These are phyloP conservation scores for Tyrophagus putrescentiae DNA, from an alignment of 1,140 invertebrate genomes.

Conservation along the genomic window DNA sequence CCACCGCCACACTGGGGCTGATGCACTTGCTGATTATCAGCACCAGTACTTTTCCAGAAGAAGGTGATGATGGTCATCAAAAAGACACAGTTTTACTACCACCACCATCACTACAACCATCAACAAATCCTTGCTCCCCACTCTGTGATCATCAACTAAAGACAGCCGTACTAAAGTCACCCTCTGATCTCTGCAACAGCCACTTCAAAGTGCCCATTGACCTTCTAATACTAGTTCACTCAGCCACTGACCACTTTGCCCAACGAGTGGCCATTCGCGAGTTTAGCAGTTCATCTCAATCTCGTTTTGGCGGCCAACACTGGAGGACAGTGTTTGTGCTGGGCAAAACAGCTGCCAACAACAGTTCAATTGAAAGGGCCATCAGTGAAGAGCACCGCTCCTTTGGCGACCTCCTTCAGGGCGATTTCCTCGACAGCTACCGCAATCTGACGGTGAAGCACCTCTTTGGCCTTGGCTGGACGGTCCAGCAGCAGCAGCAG, in stretches of 20 bases:
- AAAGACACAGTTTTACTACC: not conserved
- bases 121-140: not conserved
- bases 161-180: too few species aligned
- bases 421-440: slow-evolving; percentile 59
- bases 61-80: too few species aligned
- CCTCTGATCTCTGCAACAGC: not conserved
- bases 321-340: slow-evolving; percentile 16
- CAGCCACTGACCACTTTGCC: slow-evolving; percentile 53
- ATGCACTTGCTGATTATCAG: too few species aligned
- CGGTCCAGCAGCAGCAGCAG: slow-evolving; percentile 43
- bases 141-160: too few species aligned
- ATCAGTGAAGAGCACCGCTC: slow-evolving; percentile 43
- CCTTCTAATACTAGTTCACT: slow-evolving; percentile 53
- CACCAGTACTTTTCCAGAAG: too few species aligned
- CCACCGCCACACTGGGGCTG: too few species aligned
- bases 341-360: slow-evolving; percentile 10
- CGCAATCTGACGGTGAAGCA: slow-evolving; percentile 74
- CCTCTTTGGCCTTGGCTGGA: slow-evolving; percentile 69
- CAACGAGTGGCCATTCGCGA: slow-evolving; percentile 46
- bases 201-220: not conserved
- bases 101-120: too few species aligned
- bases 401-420: slow-evolving; percentile 60
- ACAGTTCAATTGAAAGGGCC: slow-evolving; percentile 13
- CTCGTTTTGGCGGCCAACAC: slow-evolving; percentile 8
- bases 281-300: too few species aligned